Evolutionary conservation across 2,888 invertebrate species (phyloP), one percentile per base, ranked within the genome.

Genomic region (Oconnorella tubifera): DNA sequence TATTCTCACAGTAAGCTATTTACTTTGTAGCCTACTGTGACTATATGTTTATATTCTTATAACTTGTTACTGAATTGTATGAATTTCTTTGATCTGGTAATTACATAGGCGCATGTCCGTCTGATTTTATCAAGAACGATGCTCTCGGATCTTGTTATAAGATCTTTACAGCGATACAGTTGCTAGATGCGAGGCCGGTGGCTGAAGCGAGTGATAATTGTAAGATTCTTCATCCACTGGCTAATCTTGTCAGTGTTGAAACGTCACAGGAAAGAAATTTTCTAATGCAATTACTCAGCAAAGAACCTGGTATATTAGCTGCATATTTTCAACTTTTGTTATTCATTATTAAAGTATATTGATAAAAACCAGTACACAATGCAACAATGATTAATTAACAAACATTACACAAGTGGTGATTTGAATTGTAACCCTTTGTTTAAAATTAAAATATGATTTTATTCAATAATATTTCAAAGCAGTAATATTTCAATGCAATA

Each of bases 191-290:
- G 31, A n/a, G 3, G n/a, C 29, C 64, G 0, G 65, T 64, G n/a
- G n/a, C 27, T 1, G 53, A 58, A 19, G 63, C 69, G 1, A n/a
- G 28, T 32, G 28, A 33, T 2, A 25, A 53, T 29, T 70, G 70
- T 33, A 57, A 53, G 28, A 49, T 51, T 29, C 55, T 59, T 23
- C 68, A 70, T 50, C 63, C 65, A 0, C 33, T 56, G 27, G 65
- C 68, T 14, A 51, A 58, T 29, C 70, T 70, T 3, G 62, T 62
- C 56, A 63, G 63, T 64, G 59, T 70, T n/a, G 67, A 69, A 58
- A 62, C 65, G 3, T 56, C 58, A 27, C 28, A 56, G 3, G 68
- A 70, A 62, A n/a, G 59, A 56, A 32, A 40, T 28, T 66, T 40
- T 57, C 25, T 70, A 19, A 56, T 51, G 6, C 55, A 28, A 14